A percentile compares a stretch with the other conserved stretches of the same genome.
Evolutionary conservation across 2,113 vertebrate species (phyloP).

Genomic region (Pantherophis guttatus): DNA sequence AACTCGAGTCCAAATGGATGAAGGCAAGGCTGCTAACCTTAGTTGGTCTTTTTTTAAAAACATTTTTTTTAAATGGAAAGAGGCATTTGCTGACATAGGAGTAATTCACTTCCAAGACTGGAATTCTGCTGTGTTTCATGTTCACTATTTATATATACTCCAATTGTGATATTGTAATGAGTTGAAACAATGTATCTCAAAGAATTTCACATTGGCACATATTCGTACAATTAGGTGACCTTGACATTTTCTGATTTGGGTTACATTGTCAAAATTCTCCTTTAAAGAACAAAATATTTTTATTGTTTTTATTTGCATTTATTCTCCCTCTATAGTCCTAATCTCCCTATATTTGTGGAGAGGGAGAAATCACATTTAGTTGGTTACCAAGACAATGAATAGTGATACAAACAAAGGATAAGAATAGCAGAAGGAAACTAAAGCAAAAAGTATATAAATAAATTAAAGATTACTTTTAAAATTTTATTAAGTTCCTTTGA

Average conservation of each 20-base stretch:
- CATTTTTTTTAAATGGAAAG: not conserved
- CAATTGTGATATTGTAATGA: no score
- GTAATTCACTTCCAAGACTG: not conserved
- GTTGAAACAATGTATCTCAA: not conserved
- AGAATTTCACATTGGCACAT: not conserved
- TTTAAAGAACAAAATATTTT: not conserved
- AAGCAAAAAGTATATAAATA: not conserved
- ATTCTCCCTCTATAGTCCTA: not conserved
- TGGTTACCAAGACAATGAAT: constrained; percentile 11
- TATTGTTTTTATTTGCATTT: not conserved
- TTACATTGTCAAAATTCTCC: not conserved
- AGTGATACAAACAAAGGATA: constrained; percentile 2
- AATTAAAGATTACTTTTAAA: not conserved
- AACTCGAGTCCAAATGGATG: not conserved
- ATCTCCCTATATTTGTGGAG: not conserved
- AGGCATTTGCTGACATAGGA: not conserved
- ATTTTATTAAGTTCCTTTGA: not conserved
- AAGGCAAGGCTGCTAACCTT: not conserved
- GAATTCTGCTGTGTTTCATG: not conserved
- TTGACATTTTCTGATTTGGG: not conserved
- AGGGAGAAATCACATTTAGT: not conserved
- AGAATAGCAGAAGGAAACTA: not conserved
- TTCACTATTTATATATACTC: no score
- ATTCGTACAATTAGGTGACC: not conserved
- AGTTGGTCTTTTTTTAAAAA: not conserved